These are phyloP conservation scores for Holacanthella duospinosa DNA, from an alignment of 2,888 invertebrate genomes.

Conservation along the genomic window DNA sequence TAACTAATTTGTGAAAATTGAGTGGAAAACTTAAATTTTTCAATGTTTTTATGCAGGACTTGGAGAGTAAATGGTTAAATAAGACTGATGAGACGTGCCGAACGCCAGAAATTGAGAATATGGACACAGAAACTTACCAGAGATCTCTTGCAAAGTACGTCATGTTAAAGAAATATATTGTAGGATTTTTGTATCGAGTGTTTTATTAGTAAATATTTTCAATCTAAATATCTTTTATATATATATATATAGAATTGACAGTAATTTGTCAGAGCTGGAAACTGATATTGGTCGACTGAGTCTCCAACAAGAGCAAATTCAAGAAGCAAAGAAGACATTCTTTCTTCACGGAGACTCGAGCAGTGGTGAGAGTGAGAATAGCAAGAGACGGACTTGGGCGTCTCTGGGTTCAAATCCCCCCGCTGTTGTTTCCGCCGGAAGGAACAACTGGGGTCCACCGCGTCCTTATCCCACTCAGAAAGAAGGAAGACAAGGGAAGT, in stretches of 20 bases:
- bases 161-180: neutral
- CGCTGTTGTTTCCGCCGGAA: slow-evolving; percentile 18
- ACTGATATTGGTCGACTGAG: slow-evolving; percentile 83
- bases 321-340: slow-evolving; percentile 40
- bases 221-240: neutral
- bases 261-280: slow-evolving; percentile 85
- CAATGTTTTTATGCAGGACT: slow-evolving; percentile 27
- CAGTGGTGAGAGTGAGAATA: slow-evolving; percentile 37
- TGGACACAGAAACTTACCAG: slow-evolving; percentile 71
- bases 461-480: slow-evolving; percentile 28
- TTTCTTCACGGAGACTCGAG: slow-evolving; percentile 39
- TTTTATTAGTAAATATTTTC: slow-evolving; percentile 12
- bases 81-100: slow-evolving; percentile 46
- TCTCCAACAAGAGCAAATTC: slow-evolving; percentile 67
- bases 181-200: slow-evolving; percentile 4
- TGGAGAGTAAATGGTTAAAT: slow-evolving; percentile 55
- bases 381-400: slow-evolving; percentile 33
- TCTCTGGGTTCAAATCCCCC: slow-evolving; percentile 20
- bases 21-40: neutral
- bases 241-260: slow-evolving; percentile 60
- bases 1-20: neutral
- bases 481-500: neutral
- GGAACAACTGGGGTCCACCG: slow-evolving; percentile 39
- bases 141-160: slow-evolving; percentile 71
- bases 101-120: slow-evolving; percentile 66